These are phyloP conservation scores for Neodiprion fabricii DNA, from an alignment of 1,140 invertebrate species.

Conservation along the genomic window DNA sequence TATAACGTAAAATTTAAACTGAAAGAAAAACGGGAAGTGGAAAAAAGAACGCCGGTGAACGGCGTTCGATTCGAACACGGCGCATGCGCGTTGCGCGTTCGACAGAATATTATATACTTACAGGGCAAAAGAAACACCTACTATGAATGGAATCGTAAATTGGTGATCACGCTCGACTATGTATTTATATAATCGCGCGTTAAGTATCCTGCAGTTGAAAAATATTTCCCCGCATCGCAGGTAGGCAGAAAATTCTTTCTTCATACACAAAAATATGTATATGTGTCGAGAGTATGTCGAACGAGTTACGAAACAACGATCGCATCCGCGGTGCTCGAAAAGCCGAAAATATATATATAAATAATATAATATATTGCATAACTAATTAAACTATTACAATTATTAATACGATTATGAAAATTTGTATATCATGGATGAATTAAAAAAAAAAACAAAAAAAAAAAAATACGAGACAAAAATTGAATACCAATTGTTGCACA, in stretches of 20 bases:
- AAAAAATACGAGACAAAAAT: neutral
- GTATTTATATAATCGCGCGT: too few relatives aligned
- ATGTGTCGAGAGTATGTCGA: neutral
- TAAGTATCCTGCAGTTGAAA: neutral
- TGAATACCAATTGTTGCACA: neutral
- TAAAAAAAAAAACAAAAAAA: constrained; percentile 48
- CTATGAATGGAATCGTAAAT: neutral
- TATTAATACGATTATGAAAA: constrained; percentile 48
- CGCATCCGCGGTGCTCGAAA: constrained; percentile 26
- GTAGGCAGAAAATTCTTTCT: neutral
- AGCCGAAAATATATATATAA: constrained; percentile 45
- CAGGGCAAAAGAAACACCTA: neutral
- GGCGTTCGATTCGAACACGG: neutral
- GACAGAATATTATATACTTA: neutral
- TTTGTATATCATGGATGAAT: constrained; percentile 60
- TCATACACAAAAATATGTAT: too few relatives aligned
- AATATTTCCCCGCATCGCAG: neutral
- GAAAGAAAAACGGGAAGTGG: neutral
- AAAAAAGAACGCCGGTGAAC: neutral
- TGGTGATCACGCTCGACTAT: too few relatives aligned
- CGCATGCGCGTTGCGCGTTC: neutral
- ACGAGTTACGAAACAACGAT: constrained; percentile 8
- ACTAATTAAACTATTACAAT: constrained; percentile 52
- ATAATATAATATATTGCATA: constrained; percentile 51
- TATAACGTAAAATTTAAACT: constrained; percentile 25